Evolutionary conservation across 2,797 vertebrate species (phyloP).

Genomic region (Enteromius afrohamiltoni): DNA sequence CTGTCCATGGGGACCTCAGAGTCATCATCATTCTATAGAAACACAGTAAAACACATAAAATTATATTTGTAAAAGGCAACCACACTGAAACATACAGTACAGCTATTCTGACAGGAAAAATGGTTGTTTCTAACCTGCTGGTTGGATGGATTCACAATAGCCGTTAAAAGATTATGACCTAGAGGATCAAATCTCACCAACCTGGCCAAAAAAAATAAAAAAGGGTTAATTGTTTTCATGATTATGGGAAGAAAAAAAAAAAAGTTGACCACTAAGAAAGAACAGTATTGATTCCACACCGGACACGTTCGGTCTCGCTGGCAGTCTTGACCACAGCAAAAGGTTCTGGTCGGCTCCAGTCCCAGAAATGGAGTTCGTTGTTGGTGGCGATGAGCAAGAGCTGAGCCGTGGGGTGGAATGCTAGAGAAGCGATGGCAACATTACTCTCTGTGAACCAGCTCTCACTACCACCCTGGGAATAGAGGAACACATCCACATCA

Average conservation of each 20-base stretch:
- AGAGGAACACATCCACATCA: not conserved
- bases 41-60: not conserved
- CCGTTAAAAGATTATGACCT: conserved; percentile 97
- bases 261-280: not conserved
- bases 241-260: not conserved
- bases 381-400: conserved; percentile 96
- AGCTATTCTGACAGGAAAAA: not conserved
- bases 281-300: conserved; percentile 73
- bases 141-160: conserved; percentile 97
- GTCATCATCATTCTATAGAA: conserved; percentile 91
- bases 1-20: conserved; percentile 96
- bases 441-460: conserved; percentile 99
- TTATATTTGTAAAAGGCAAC: not conserved
- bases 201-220: conserved; percentile 72
- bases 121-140: conserved; percentile 85
- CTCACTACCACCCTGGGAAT: conserved; percentile 92
- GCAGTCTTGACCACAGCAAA: conserved; percentile 97
- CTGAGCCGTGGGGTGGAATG: conserved; percentile 98
- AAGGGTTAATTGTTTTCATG: not conserved
- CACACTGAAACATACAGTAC: not conserved
- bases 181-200: conserved; percentile 97
- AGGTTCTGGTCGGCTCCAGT: conserved; percentile 97
- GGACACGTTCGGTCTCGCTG: conserved; percentile 94
- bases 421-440: conserved; percentile 94
- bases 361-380: conserved; percentile 99